Percentiles rank a stretch among this genome's conserved stretches.
phyloP scores from a whole-genome alignment of 2,797 vertebrate genomes.

The Acomys russatus region DNA sequence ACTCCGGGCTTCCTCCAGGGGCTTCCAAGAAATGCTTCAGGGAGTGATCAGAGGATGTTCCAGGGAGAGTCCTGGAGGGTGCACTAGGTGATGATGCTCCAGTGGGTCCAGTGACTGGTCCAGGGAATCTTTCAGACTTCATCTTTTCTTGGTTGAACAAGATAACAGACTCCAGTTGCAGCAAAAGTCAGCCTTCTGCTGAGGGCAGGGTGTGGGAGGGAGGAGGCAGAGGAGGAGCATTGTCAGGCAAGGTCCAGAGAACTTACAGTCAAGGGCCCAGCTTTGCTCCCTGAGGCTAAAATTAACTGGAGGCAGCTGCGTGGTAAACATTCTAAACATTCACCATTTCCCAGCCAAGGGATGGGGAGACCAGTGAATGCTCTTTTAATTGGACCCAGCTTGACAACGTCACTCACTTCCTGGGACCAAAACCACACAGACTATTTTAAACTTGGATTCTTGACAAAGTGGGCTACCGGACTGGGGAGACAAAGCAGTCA shows the following conservation, averaged over 20 bases:
- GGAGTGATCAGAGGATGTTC: neutral
- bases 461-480: neutral
- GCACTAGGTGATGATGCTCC: neutral
- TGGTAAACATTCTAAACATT: slow-evolving; percentile 29
- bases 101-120: neutral
- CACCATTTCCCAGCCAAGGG: slow-evolving; percentile 55
- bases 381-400: slow-evolving; percentile 75
- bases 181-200: slow-evolving; percentile 69
- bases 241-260: slow-evolving; percentile 49
- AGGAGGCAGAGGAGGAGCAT: neutral
- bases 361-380: slow-evolving; percentile 64
- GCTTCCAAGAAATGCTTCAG: no score
- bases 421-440: neutral
- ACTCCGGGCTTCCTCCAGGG: neutral
- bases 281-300: slow-evolving; percentile 69
- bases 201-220: neutral
- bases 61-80: neutral
- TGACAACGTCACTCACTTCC: slow-evolving; percentile 64
- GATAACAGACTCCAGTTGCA: slow-evolving; percentile 59
- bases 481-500: neutral
- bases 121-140: slow-evolving; percentile 34
- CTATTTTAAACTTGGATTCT: slow-evolving; percentile 64
- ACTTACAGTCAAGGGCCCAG: neutral
- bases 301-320: slow-evolving; percentile 73
- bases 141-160: slow-evolving; percentile 68